These are phyloP conservation scores for Hydriomena furcata DNA, from an alignment of 2,888 invertebrate genomes.

Conservation along the genomic window DNA sequence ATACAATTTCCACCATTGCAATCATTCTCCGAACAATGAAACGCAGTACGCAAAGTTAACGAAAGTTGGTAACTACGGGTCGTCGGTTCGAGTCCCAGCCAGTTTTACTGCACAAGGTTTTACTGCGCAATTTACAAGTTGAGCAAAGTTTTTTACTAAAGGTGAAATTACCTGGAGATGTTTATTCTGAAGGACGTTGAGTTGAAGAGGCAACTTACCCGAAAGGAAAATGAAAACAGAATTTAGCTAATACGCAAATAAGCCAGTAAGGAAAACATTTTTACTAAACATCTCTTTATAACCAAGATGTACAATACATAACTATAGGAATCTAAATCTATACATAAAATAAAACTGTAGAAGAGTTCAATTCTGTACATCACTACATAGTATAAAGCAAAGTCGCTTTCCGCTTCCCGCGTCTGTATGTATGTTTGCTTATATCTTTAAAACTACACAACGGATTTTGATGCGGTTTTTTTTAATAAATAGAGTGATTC, in stretches of 20 bases:
- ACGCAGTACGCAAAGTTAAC: slow-evolving; percentile 49
- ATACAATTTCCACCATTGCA: slow-evolving; percentile 37
- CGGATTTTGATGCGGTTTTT: no score
- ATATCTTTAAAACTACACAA: no score
- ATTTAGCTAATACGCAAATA: background rate
- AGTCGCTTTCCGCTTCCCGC: no score
- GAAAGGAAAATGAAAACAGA: background rate
- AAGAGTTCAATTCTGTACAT: no score
- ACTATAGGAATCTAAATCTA: no score
- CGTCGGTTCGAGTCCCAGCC: slow-evolving; percentile 52
- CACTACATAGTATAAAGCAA: no score
- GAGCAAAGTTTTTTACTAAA: slow-evolving; percentile 50
- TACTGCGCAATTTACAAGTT: slow-evolving; percentile 60
- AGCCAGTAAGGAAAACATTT: no score
- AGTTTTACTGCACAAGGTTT: slow-evolving; percentile 55
- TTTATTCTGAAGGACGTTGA: slow-evolving; percentile 14
- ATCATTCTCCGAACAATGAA: slow-evolving; percentile 48
- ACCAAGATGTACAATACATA: no score
- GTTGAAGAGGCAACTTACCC: background rate
- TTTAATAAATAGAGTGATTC: no score
- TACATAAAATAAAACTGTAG: no score
- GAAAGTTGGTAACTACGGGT: slow-evolving; percentile 57
- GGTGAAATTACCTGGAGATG: slow-evolving; percentile 49
- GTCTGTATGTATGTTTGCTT: no score
- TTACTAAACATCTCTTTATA: no score